These are phyloP conservation scores for Atta cephalotes DNA, from an alignment of 1,140 invertebrate genomes.

Conservation along the genomic window DNA sequence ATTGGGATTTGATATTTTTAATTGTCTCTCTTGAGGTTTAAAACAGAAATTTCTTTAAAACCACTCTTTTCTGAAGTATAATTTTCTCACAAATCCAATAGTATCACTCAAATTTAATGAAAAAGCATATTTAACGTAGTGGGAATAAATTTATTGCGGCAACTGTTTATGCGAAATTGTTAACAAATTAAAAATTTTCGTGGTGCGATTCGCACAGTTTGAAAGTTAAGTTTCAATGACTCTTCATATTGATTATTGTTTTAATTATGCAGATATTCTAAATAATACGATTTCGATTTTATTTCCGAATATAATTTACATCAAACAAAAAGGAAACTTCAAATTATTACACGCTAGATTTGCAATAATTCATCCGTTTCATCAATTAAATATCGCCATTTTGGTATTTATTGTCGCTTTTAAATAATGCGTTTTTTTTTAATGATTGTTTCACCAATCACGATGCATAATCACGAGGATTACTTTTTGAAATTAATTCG, in stretches of 20 bases:
- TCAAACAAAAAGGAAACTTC: neutral
- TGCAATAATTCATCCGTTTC: neutral
- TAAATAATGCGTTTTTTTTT: neutral
- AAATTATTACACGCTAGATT: conserved; percentile 2
- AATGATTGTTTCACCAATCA: neutral
- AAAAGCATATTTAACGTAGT: too few relatives aligned
- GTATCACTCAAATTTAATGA: too few relatives aligned
- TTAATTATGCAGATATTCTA: neutral
- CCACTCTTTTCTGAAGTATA: too few relatives aligned
- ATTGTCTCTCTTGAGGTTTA: too few relatives aligned
- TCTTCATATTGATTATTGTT: neutral
- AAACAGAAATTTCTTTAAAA: too few relatives aligned
- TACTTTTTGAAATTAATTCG: neutral
- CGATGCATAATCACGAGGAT: too few relatives aligned
- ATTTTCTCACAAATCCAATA: too few relatives aligned
- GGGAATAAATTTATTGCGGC: too few relatives aligned
- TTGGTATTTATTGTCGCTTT: neutral
- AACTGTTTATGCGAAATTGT: too few relatives aligned
- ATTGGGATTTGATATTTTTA: too few relatives aligned
- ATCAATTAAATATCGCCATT: neutral
- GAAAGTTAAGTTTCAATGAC: neutral
- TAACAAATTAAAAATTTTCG: too few relatives aligned
- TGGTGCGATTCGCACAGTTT: too few relatives aligned
- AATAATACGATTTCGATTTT: neutral
- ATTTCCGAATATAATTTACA: neutral